phyloP scores from a whole-genome alignment of 2,113 vertebrate genomes.

The Silurus glanis region DNA sequence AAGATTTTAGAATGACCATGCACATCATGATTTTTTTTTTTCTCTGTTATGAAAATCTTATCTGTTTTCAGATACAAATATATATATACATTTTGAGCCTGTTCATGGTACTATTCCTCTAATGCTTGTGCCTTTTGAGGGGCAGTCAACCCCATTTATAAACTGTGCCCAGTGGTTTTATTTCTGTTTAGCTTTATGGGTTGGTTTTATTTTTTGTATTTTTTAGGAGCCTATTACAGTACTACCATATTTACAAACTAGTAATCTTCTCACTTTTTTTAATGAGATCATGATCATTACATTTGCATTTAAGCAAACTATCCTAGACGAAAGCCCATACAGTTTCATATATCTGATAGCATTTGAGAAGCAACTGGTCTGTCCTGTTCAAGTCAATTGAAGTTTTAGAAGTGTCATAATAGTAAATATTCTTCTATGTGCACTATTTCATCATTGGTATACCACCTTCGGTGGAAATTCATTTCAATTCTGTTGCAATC shows the following conservation, averaged over 20 bases:
- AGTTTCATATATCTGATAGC: neutral
- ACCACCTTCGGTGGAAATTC: neutral
- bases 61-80: neutral
- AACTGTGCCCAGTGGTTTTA: neutral
- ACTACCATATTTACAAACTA: neutral
- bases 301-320: neutral
- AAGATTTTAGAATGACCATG: neutral
- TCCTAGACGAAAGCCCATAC: neutral
- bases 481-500: neutral
- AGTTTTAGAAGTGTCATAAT: neutral
- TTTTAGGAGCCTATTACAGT: neutral
- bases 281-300: neutral
- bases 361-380: neutral
- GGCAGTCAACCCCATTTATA: neutral
- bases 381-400: too few species aligned
- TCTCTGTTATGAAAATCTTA: neutral
- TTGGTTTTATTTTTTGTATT: neutral
- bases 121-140: constrained; percentile 24
- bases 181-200: neutral
- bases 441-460: neutral
- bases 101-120: neutral
- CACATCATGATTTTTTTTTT: neutral
- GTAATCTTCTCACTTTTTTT: neutral
- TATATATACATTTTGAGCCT: neutral
- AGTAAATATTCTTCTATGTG: neutral